Conservation (phyloP, 2,797 vertebrate genomes). For the Melanogrammus aeglefinus region DNA sequence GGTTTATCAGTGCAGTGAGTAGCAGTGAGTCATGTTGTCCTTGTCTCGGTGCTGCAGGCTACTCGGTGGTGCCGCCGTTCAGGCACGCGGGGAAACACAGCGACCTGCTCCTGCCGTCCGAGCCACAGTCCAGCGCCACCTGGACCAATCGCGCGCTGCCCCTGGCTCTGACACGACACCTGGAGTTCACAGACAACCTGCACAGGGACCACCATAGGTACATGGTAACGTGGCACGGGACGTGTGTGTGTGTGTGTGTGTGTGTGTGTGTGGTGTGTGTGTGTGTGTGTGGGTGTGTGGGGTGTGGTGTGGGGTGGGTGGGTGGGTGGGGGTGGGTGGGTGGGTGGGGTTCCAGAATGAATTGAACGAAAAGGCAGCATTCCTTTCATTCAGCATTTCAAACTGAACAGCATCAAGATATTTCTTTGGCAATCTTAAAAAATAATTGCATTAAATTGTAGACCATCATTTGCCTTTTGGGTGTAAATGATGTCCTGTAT, state of each 20-base stretch:
- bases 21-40: neutral
- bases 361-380: too few relatives aligned
- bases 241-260: neutral
- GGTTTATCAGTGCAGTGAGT: too few relatives aligned
- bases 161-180: constrained; percentile 59
- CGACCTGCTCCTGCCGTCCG: constrained; percentile 76
- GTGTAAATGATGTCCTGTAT: too few relatives aligned
- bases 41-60: constrained; percentile 66
- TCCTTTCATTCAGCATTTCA: too few relatives aligned
- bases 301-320: too few relatives aligned
- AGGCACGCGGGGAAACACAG: constrained; percentile 72
- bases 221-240: neutral
- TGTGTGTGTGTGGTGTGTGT: neutral
- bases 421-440: too few relatives aligned
- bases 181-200: constrained; percentile 41
- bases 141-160: constrained; percentile 80
- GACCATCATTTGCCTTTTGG: too few relatives aligned
- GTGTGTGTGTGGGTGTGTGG: neutral
- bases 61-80: constrained; percentile 82
- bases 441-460: too few relatives aligned
- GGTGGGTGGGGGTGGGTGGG: too few relatives aligned
- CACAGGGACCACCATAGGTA: constrained; percentile 87
- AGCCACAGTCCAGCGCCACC: constrained; percentile 63
- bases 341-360: too few relatives aligned
- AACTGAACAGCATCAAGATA: too few relatives aligned